Evolutionary conservation across 2,797 vertebrate genomes (phyloP).

Genomic region (Aratinga solstitialis): DNA sequence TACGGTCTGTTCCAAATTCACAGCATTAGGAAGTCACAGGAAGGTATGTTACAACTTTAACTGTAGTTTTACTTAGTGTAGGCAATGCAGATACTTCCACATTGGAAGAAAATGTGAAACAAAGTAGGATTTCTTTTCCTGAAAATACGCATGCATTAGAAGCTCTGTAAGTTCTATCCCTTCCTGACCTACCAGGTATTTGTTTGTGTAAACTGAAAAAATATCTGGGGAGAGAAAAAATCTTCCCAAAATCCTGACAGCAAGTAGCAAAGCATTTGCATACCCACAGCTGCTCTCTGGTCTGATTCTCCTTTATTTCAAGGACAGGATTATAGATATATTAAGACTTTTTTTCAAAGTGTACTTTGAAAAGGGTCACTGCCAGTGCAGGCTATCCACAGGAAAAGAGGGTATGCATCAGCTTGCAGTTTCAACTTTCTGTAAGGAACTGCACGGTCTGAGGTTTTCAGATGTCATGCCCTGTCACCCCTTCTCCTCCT

Average conservation of each 20-base stretch:
- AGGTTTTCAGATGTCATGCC: neutral
- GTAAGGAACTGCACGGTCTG: neutral
- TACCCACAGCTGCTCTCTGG: neutral
- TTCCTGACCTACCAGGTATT: neutral
- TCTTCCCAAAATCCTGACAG: neutral
- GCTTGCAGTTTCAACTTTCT: neutral
- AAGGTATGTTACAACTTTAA: neutral
- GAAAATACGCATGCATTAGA: neutral
- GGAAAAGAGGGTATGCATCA: neutral
- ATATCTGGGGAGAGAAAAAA: neutral
- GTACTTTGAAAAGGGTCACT: neutral
- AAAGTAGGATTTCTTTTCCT: neutral
- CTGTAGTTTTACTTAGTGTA: neutral
- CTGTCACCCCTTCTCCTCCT: neutral
- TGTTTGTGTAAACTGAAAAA: neutral
- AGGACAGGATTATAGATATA: neutral
- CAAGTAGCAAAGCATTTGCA: neutral
- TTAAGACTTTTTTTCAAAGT: neutral
- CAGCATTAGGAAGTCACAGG: neutral
- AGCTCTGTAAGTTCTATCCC: neutral
- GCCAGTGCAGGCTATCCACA: no score
- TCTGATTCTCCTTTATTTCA: neutral
- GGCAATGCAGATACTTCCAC: neutral
- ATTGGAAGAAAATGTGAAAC: neutral
- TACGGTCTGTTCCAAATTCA: neutral